Base-by-base conservation (phyloP, 2,113 vertebrate genomes). In the Lophura nycthemera region DNA sequence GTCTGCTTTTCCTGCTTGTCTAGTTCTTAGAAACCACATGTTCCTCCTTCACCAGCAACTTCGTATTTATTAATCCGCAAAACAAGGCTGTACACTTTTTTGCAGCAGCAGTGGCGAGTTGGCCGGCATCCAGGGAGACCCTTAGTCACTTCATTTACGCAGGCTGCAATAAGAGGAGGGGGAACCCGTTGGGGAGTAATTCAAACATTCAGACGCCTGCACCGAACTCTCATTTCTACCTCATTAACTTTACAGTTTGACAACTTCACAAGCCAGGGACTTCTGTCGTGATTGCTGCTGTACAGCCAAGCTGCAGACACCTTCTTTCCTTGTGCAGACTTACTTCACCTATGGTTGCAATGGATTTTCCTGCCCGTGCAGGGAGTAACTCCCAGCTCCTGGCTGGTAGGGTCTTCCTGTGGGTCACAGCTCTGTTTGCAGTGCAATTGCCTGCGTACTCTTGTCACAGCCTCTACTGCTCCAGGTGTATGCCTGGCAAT, bases 181-280 rank as follows among this genome's bases (percentile, higher is more conserved):
- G 13, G 38, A 82, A 14, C 78, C 80, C 88, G 71, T 57, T 17
- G 67, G 92, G 93, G 93, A 97, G 90, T 25, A 12, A 84, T 96
- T 89, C 45, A 13, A 73, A 63, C 77, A 4, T 81, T 86, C 95
- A 87, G 93, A 84, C 77, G 88, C 95, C 94, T 74, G 89, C 75
- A 42, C 92, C 69, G 27, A 76, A 56, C 92, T 86, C 96, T 96
- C 97, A 50, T 97, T 96, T 97, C 97, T 97, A 96, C 96, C 97
- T 97, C 96, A 97, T 97, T 97, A 97, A 97, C 91, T 97, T 97
- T 96, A 97, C 91, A 40, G 95, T 93, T 97, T 96, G 96, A 97
- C 96, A 97, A 96, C 95, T 97, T 97, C 90, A 80, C 96, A 83
- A 90, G 95, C 90, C 88, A 59, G 83, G 77, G 90, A 30, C 95